Conservation (phyloP, 2,797 vertebrate species). For the Sebastiscus albofasciatus region DNA sequence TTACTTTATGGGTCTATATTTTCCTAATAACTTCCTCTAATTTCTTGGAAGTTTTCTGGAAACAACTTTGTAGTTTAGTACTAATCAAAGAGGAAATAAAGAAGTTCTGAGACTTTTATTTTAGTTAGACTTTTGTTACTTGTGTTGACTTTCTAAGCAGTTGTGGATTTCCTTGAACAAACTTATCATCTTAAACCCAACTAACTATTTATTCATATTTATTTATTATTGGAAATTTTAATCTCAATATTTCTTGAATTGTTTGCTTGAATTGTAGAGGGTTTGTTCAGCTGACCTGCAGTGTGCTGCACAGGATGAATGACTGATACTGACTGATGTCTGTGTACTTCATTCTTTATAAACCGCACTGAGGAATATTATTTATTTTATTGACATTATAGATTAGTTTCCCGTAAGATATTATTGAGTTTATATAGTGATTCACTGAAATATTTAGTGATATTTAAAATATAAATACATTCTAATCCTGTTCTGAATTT, state of each 20-base stretch:
- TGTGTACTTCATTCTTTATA: too few relatives aligned
- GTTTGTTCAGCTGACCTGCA: neutral
- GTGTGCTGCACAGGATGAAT: neutral
- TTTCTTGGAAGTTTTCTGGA: neutral
- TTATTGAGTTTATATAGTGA: too few relatives aligned
- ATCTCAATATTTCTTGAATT: fast-evolving
- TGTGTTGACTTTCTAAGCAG: too few relatives aligned
- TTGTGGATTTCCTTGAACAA: neutral
- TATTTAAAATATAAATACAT: too few relatives aligned
- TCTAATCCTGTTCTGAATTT: too few relatives aligned
- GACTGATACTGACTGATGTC: too few relatives aligned
- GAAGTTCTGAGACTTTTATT: neutral
- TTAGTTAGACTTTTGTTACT: neutral
- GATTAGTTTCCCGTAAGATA: too few relatives aligned
- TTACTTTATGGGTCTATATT: neutral
- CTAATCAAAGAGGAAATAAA: neutral
- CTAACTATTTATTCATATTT: neutral
- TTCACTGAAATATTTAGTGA: too few relatives aligned
- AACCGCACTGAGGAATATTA: too few relatives aligned
- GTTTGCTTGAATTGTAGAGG: too few relatives aligned
- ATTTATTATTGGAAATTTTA: neutral
- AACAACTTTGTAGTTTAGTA: neutral
- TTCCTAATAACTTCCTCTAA: neutral
- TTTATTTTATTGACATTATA: too few relatives aligned
- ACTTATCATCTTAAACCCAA: neutral